These are phyloP conservation scores for Melitaea athalia DNA, from an alignment of 2,888 invertebrate genomes.

Conservation along the genomic window DNA sequence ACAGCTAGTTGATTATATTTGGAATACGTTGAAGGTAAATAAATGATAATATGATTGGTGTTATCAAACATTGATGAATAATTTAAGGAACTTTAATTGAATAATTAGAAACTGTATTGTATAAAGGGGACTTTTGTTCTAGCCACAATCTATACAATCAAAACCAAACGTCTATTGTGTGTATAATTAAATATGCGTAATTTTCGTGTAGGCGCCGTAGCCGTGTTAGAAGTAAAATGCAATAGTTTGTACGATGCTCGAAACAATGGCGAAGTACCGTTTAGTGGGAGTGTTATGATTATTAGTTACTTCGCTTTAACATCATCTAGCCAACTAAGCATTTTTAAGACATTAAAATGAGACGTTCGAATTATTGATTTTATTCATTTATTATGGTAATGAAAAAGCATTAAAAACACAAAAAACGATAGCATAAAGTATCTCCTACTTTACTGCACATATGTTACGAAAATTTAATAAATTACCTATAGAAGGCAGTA, in stretches of 20 bases:
- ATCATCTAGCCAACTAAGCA: slow-evolving; percentile 11
- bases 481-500: too few relatives aligned
- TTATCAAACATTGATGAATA: neutral
- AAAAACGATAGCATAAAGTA: too few relatives aligned
- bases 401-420: too few relatives aligned
- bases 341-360: slow-evolving; percentile 3
- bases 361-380: neutral
- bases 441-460: too few relatives aligned
- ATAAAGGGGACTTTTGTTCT: slow-evolving; percentile 8
- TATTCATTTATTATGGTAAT: neutral
- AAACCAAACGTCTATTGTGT: slow-evolving; percentile 31
- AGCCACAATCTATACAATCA: slow-evolving; percentile 30
- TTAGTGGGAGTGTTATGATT: slow-evolving; percentile 70
- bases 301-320: slow-evolving; percentile 42
- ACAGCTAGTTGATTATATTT: too few relatives aligned
- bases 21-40: neutral
- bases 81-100: neutral
- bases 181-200: slow-evolving; percentile 47
- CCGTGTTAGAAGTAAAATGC: slow-evolving; percentile 69
- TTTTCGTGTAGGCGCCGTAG: slow-evolving; percentile 65
- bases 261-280: slow-evolving; percentile 68
- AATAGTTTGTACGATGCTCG: slow-evolving; percentile 55
- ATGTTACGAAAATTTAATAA: too few relatives aligned
- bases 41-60: neutral
- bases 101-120: neutral